Evolutionary conservation across 2,113 vertebrate genomes (phyloP), one percentile per base, ranked within the genome.

Genomic region (Sinocyclocheilus anophthalmus): DNA sequence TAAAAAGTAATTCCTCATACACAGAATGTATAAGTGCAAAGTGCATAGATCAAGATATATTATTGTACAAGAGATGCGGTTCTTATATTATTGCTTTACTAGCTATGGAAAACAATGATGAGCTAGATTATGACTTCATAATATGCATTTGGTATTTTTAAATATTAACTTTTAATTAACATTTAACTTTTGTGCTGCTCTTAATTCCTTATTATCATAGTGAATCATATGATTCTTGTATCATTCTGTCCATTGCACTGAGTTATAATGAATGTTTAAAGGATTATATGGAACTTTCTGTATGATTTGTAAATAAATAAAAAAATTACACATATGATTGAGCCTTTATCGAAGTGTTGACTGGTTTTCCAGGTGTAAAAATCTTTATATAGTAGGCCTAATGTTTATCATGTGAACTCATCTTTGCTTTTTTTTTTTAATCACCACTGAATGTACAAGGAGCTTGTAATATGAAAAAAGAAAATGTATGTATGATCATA

Each of bases 11-110:
- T 79, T 88, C 12, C 65, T 86, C 61, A 37, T 80, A 69, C 45
- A 45, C 77, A 81, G 70, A 65, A 33, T 80, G 24, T 53, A 69
- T 45, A 86, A 70, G 78, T 84, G 84, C 67, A 84, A 72, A 42
- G 9, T 42, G 20, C 20, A 42, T 73, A 42, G 20, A 33, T 53
- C 11, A 39, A 80, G 48, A 80, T n/a, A 53, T 86, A 81, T 69
- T 76, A 50, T 67, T 85, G 24, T 70, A 83, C 5, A 14, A 50
- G 12, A 61, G 26, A 72, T 39, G 45, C 57, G n/a, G 20, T 33
- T 76, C 45, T 48, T 55, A 55, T 76, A 76, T 2, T 70, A 53
- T 9, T 76, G 59, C 59, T 77, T 85, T 53, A 73, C 53, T 30
- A 69, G 70, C 14, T 63, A 42, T 16, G 42, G 3, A 42, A 13